A percentile compares a stretch with the other conserved stretches of the same genome.
Conservation (phyloP, 2,888 invertebrate species). For the Poecilobothrus nobilitatus region DNA sequence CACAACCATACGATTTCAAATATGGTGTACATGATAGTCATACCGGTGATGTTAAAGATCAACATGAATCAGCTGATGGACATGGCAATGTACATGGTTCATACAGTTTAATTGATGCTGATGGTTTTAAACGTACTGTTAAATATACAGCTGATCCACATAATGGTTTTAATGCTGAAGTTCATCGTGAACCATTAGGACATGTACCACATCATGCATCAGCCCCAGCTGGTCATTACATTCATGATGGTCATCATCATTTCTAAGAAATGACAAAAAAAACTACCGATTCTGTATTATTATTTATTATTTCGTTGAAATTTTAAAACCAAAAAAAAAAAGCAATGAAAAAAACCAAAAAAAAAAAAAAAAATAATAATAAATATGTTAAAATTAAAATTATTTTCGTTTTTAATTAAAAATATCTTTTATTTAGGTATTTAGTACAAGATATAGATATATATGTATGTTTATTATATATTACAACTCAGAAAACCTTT, state of each 20-base stretch:
- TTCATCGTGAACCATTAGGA: constrained; percentile 46
- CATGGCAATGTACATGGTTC: constrained; percentile 47
- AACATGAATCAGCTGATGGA: constrained; percentile 45
- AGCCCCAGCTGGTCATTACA: not conserved
- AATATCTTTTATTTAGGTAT: too few relatives aligned
- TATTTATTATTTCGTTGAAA: too few relatives aligned
- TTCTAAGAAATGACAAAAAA: not conserved
- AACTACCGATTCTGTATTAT: too few relatives aligned
- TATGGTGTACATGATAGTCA: constrained; percentile 47
- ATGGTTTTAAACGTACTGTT: constrained; percentile 48
- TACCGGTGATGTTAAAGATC: constrained; percentile 49
- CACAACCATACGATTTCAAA: constrained; percentile 46
- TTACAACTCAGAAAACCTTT: too few relatives aligned
- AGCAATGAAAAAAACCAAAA: too few relatives aligned
- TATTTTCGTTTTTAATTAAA: not conserved
- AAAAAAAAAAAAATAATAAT: not conserved
- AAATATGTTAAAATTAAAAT: not conserved
- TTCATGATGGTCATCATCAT: not conserved
- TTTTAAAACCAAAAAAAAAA: too few relatives aligned
- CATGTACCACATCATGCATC: constrained; percentile 26
- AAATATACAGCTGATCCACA: constrained; percentile 50
- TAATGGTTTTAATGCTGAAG: constrained; percentile 51
- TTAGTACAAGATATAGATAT: too few relatives aligned
- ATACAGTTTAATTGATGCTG: constrained; percentile 48
- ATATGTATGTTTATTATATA: too few relatives aligned